These are phyloP conservation scores for Contarinia nasturtii DNA, from an alignment of 1,140 invertebrate genomes.

Conservation along the genomic window DNA sequence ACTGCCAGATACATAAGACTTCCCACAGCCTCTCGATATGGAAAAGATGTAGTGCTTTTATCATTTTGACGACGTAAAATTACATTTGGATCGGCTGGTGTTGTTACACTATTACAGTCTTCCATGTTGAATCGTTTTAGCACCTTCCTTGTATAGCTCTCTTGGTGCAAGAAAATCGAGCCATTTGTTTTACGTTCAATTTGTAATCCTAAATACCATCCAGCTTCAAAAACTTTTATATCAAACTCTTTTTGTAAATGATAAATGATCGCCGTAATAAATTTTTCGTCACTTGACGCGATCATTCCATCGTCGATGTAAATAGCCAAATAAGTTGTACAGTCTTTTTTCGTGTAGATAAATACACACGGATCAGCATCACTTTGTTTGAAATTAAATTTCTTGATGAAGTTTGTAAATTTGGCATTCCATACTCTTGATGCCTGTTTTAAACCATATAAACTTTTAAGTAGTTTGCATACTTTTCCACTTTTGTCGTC, in stretches of 20 bases:
- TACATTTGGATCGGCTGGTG: too few species aligned
- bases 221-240: conserved; percentile 8
- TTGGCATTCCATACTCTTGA: conserved; percentile 19
- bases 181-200: conserved; percentile 8
- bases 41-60: conserved; percentile 4
- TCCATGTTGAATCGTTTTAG: too few species aligned
- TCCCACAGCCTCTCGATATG: conserved; percentile 21
- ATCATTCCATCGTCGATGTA: conserved; percentile 29
- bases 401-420: conserved; percentile 11
- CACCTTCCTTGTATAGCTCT: conserved; percentile 14
- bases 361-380: conserved; percentile 21
- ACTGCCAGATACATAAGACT: conserved; percentile 20
- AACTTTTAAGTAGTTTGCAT: conserved; percentile 1
- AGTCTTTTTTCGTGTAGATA: conserved; percentile 5
- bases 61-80: too few species aligned
- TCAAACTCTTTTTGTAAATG: conserved; percentile 12
- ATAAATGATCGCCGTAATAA: conserved; percentile 10
- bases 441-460: conserved; percentile 20
- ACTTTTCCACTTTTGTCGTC: conserved; percentile 3
- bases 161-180: conserved; percentile 15
- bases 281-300: conserved; percentile 6
- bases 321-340: conserved; percentile 10
- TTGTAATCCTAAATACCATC: conserved; percentile 14
- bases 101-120: too few species aligned
- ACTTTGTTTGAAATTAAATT: conserved; percentile 16